phyloP scores from a whole-genome alignment of 1,140 invertebrate genomes.

The Pseudachorutes palmiensis region DNA sequence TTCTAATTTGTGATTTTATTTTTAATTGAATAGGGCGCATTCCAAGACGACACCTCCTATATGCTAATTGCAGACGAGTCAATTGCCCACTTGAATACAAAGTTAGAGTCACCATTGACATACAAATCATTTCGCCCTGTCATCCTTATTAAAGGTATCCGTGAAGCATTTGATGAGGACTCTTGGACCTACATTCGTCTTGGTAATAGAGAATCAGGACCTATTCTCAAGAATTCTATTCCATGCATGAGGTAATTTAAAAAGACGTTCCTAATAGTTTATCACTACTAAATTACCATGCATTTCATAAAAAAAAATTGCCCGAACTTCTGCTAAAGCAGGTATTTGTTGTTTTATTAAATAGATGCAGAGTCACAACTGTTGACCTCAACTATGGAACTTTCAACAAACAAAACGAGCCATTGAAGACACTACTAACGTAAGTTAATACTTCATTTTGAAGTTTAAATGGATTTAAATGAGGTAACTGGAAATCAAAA shows the following conservation, averaged over 20 bases:
- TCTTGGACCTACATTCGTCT: not conserved
- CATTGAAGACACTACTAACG: not conserved
- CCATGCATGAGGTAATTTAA: not conserved
- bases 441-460: not conserved
- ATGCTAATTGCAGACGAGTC: not conserved
- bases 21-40: not conserved
- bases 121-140: not conserved
- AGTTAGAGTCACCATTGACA: not conserved
- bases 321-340: too few relatives aligned
- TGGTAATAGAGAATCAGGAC: not conserved
- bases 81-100: not conserved
- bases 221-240: not conserved
- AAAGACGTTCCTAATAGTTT: not conserved
- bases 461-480: too few relatives aligned
- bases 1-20: too few relatives aligned
- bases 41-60: not conserved
- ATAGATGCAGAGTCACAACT: not conserved
- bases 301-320: not conserved
- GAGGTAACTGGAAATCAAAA: not conserved
- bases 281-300: not conserved
- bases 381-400: not conserved
- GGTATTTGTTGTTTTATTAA: too few relatives aligned
- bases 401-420: not conserved
- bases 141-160: not conserved
- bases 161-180: not conserved